Evolutionary conservation across 1,140 invertebrate genomes (phyloP), one percentile per base, ranked within the genome.

Genomic region (Leptoteleia sp.): DNA sequence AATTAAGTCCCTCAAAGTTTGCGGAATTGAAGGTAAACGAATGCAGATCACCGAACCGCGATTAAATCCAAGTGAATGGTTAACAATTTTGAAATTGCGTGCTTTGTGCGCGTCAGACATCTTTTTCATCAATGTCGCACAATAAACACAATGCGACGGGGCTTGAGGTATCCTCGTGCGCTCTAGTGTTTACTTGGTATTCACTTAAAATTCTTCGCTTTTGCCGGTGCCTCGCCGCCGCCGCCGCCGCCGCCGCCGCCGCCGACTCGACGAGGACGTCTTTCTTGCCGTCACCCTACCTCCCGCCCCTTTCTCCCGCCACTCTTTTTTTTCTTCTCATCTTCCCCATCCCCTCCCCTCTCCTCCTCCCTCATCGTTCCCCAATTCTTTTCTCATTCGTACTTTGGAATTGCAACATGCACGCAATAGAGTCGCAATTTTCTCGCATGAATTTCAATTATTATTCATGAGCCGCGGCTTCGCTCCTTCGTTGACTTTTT

Each of bases 361-460:
- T 19, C 7, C 6, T 25, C 13, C 35, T 37, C 35, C 6, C 12
- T 35, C 48, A 37, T 31, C 64, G 13, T 40, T 48, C 54, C 42
- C 19, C 54, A 61, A 67, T 76, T 76, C 62, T 67, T 76, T 76
- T 76, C 71, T 54, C 62, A 54, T 76, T 61, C 62, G 71, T 67
- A 67, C 62, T 67, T 76, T 54, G 54, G 47, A 76, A 67, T 67
- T 67, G 71, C 62, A 67, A 76, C 71, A 76, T 54, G 71, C 62
- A 67, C 38, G 71, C 71, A 76, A 76, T 54, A 67, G 62, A 67
- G 71, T 61, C 47, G 61, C 61, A 76, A 76, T 67, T 76, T 67
- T 52, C 61, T 31, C 54, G 59, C 71, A 67, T 76, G 71, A 76
- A 67, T 67, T 76, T 61, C 71, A 59, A 76, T 76, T 76, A 76